A percentile compares a stretch with the other conserved stretches of the same genome.
phyloP scores from a whole-genome alignment of 1,140 invertebrate genomes.

The Tribolium madens region DNA sequence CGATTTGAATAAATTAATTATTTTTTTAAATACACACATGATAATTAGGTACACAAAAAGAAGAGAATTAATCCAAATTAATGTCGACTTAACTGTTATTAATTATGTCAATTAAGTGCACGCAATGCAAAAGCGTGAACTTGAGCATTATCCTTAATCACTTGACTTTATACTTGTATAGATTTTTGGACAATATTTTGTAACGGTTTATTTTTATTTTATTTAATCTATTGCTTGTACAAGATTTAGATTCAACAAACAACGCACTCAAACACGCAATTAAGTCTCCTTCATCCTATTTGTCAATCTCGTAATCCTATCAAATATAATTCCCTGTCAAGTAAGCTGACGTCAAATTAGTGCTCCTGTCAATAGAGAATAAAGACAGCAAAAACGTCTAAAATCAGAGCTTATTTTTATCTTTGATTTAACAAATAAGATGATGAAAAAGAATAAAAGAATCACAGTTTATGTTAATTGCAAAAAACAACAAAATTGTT shows the following conservation, averaged over 20 bases:
- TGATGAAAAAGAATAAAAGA: not conserved
- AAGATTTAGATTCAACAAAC: slow-evolving; percentile 46
- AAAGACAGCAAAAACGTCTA: slow-evolving; percentile 20
- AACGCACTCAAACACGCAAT: slow-evolving; percentile 57
- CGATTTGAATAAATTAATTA: too few relatives aligned
- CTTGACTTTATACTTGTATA: not conserved
- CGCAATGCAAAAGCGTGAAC: not conserved
- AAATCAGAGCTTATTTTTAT: slow-evolving; percentile 29
- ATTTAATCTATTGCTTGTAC: slow-evolving; percentile 48
- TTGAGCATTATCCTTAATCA: not conserved
- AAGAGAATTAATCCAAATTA: too few relatives aligned
- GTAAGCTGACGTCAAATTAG: slow-evolving; percentile 58
- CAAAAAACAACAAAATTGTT: too few relatives aligned
- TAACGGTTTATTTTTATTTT: slow-evolving; percentile 23
- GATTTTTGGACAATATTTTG: not conserved
- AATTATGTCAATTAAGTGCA: not conserved
- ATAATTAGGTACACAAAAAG: too few relatives aligned
- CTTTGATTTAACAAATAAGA: slow-evolving; percentile 2
- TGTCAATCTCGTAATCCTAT: slow-evolving; percentile 62
- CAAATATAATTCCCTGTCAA: slow-evolving; percentile 60
- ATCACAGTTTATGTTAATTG: too few relatives aligned
- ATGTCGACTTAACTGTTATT: not conserved
- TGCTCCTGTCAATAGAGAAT: slow-evolving; percentile 52
- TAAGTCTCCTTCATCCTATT: slow-evolving; percentile 59
- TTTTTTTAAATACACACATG: too few relatives aligned